A percentile compares a stretch with the other conserved stretches of the same genome.
Conservation (phyloP, 2,113 vertebrate genomes). For the Myotis yumanensis region DNA sequence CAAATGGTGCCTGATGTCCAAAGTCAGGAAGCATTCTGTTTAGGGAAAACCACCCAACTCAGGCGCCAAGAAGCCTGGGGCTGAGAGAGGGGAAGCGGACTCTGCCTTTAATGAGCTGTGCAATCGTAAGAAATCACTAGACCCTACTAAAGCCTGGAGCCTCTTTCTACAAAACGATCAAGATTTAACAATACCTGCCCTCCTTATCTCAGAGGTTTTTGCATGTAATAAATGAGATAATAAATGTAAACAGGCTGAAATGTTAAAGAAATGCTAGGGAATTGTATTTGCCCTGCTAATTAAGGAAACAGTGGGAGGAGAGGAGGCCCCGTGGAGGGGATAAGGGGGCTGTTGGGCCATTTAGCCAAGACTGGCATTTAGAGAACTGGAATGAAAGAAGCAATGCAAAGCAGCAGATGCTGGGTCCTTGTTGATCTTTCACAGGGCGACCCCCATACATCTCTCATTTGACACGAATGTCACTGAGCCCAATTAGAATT, state of each 20-base stretch:
- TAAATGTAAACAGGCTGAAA: constrained; percentile 24
- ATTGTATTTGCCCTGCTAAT: constrained; percentile 7
- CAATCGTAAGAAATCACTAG: background rate
- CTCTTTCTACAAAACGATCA: background rate
- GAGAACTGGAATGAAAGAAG: constrained; percentile 47
- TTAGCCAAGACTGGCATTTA: constrained; percentile 53
- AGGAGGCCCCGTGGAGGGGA: background rate
- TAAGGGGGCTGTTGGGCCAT: constrained; percentile 36
- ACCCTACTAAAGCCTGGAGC: background rate
- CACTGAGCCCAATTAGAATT: constrained; percentile 67
- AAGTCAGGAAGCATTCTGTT: constrained; percentile 67
- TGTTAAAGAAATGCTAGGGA: constrained; percentile 18
- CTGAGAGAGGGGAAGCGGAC: background rate
- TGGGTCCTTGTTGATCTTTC: constrained; percentile 32
- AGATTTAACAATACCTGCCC: constrained; percentile 3
- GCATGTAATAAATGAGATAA: background rate
- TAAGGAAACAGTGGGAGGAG: background rate
- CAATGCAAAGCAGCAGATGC: background rate
- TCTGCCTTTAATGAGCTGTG: background rate
- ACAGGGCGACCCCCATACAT: constrained; percentile 60
- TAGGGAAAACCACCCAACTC: constrained; percentile 54
- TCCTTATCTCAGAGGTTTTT: background rate
- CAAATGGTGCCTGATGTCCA: constrained; percentile 48
- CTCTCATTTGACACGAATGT: constrained; percentile 69
- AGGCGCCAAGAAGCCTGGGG: constrained; percentile 57